phyloP scores from a whole-genome alignment of 2,113 vertebrate genomes.

The Kryptolebias marmoratus region DNA sequence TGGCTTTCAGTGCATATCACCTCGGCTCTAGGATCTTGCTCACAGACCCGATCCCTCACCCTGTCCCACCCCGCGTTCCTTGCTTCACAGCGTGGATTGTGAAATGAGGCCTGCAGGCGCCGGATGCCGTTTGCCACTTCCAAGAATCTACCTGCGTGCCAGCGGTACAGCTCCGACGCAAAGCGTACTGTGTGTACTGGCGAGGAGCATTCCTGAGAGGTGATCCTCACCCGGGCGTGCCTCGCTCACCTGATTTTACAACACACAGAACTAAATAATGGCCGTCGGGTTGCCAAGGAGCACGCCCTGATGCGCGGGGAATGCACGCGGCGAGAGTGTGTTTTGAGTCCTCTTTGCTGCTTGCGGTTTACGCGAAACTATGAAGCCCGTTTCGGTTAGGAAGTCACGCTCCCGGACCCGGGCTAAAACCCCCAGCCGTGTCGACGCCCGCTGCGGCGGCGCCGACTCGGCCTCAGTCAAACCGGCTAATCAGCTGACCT shows the following conservation, averaged over 20 bases:
- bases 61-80: neutral
- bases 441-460: neutral
- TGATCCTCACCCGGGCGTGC: slow-evolving; percentile 63
- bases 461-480: slow-evolving; percentile 9
- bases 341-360: neutral
- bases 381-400: neutral
- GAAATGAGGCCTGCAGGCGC: slow-evolving; percentile 50
- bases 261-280: slow-evolving; percentile 36
- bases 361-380: slow-evolving; percentile 20
- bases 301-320: slow-evolving; percentile 17
- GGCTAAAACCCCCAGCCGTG: neutral
- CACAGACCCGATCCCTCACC: slow-evolving; percentile 11
- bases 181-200: slow-evolving; percentile 17
- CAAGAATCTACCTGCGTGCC: slow-evolving; percentile 47
- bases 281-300: slow-evolving; percentile 31
- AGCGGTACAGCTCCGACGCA: slow-evolving; percentile 4
- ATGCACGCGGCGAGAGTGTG: neutral
- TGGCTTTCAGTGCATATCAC: no score
- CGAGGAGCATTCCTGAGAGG: slow-evolving; percentile 61
- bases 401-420: neutral
- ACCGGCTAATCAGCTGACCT: slow-evolving; percentile 13
- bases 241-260: slow-evolving; percentile 37
- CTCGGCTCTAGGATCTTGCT: neutral
- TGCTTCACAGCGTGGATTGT: slow-evolving; percentile 41
- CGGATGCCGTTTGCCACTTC: slow-evolving; percentile 42